phyloP scores from a whole-genome alignment of 2,113 vertebrate species.

The Xenotilapia leptura region DNA sequence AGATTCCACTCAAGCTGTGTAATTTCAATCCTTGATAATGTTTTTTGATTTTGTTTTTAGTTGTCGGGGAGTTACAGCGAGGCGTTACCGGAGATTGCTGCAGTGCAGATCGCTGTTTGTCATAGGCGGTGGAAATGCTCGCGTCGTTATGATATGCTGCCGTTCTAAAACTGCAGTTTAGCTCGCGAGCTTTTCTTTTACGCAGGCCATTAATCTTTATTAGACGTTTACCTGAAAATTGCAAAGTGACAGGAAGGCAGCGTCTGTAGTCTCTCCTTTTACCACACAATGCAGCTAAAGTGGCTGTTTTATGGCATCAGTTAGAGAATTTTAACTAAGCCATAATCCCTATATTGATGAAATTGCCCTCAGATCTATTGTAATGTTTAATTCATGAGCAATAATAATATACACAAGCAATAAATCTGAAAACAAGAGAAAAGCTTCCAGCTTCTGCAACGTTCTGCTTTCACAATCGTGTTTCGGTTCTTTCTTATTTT shows the following conservation, averaged over 20 bases:
- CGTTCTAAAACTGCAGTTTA: conserved; percentile 17
- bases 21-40: background rate
- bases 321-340: conserved; percentile 50
- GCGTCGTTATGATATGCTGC: conserved; percentile 24
- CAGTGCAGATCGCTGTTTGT: background rate
- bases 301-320: conserved; percentile 53
- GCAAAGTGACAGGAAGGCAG: conserved; percentile 25
- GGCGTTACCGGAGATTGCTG: background rate
- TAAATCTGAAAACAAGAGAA: conserved; percentile 31
- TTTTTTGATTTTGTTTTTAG: background rate
- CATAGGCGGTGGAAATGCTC: background rate
- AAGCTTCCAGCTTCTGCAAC: background rate
- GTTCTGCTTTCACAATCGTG: background rate
- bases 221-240: conserved; percentile 45
- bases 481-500: background rate
- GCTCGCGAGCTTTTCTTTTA: conserved; percentile 22
- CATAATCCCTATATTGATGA: conserved; percentile 52
- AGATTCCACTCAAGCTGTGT: conserved; percentile 1
- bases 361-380: conserved; percentile 47
- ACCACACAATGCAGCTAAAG: conserved; percentile 24
- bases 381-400: conserved; percentile 63
- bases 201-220: conserved; percentile 52
- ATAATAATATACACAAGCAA: conserved; percentile 35
- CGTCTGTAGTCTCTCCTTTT: background rate
- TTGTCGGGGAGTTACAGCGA: background rate